Conservation (phyloP, 2,888 invertebrate genomes). For the Macrostomum cliftonense region DNA sequence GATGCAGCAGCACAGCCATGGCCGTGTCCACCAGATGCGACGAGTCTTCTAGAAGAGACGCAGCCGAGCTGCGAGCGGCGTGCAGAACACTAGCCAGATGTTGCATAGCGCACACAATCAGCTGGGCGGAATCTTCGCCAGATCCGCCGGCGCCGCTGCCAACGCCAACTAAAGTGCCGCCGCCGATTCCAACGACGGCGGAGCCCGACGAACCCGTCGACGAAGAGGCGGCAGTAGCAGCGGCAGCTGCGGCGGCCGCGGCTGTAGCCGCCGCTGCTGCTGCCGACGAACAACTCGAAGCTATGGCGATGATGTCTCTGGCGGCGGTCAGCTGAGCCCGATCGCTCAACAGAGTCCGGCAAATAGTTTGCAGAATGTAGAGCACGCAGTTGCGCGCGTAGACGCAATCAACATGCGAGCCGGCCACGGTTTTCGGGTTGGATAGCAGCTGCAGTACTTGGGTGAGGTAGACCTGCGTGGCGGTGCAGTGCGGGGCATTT, state of each 20-base stretch:
- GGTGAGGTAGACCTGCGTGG: conserved; percentile 48
- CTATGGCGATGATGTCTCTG: conserved; percentile 72
- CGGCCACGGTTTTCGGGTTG: conserved; percentile 61
- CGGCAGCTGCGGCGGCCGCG: too few relatives aligned
- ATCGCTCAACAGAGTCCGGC: conserved; percentile 84
- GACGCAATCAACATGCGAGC: conserved; percentile 72
- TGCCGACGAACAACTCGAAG: conserved; percentile 41
- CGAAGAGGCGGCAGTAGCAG: too few relatives aligned
- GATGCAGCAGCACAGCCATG: conserved; percentile 69
- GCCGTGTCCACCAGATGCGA: conserved; percentile 50
- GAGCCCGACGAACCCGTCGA: too few relatives aligned
- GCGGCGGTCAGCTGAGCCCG: conserved; percentile 78
- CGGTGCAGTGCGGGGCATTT: too few relatives aligned
- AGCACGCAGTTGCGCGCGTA: conserved; percentile 90
- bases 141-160: too few relatives aligned
- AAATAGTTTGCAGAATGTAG: conserved; percentile 70
- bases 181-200: too few relatives aligned
- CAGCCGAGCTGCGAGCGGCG: background rate
- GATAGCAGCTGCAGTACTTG: conserved; percentile 76
- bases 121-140: background rate
- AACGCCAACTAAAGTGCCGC: too few relatives aligned
- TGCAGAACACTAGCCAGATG: background rate
- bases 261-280: background rate
- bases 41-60: conserved; percentile 3
- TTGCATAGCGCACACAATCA: conserved; percentile 2